These are phyloP conservation scores for Netelia inedita DNA, from an alignment of 2,888 invertebrate species.

Conservation along the genomic window DNA sequence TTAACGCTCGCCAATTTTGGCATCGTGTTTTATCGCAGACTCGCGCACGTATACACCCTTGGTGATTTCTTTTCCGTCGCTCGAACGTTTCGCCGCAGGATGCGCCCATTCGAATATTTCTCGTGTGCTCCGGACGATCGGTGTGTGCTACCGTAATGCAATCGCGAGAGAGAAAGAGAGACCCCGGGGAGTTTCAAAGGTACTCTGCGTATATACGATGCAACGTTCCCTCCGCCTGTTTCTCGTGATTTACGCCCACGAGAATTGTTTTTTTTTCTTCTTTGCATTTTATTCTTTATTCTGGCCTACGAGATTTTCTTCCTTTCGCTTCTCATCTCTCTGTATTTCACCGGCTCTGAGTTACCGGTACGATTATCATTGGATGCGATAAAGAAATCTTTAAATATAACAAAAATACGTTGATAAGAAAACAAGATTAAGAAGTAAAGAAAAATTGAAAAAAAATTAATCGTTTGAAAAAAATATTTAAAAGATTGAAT, in stretches of 20 bases:
- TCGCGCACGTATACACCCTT: slow-evolving; percentile 14
- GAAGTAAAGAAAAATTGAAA: not conserved
- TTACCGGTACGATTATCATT: slow-evolving; percentile 14
- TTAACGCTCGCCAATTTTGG: slow-evolving; percentile 73
- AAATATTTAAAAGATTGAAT: too few species aligned
- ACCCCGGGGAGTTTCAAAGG: slow-evolving; percentile 31
- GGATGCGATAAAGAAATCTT: not conserved
- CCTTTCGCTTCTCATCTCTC: slow-evolving; percentile 28
- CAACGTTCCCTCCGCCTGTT: slow-evolving; percentile 42
- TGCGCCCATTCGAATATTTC: slow-evolving; percentile 41
- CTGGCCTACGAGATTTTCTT: slow-evolving; percentile 38
- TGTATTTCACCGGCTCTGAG: slow-evolving; percentile 37
- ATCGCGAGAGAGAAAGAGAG: slow-evolving; percentile 54
- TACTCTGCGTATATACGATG: slow-evolving; percentile 13
- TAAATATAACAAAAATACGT: not conserved
- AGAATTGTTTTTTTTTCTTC: slow-evolving; percentile 32
- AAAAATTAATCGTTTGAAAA: too few species aligned
- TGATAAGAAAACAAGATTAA: too few species aligned
- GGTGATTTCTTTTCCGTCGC: slow-evolving; percentile 34
- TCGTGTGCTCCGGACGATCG: slow-evolving; percentile 23
- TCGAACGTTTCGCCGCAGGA: slow-evolving; percentile 48
- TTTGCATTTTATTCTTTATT: slow-evolving; percentile 19
- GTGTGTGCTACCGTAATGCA: slow-evolving; percentile 48
- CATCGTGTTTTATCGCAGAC: slow-evolving; percentile 61
- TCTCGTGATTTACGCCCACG: slow-evolving; percentile 59